A percentile compares a stretch with the other conserved stretches of the same genome.
These are phyloP conservation scores for Leucopsar rothschildi DNA, from an alignment of 2,113 vertebrate species.

Conservation along the genomic window DNA sequence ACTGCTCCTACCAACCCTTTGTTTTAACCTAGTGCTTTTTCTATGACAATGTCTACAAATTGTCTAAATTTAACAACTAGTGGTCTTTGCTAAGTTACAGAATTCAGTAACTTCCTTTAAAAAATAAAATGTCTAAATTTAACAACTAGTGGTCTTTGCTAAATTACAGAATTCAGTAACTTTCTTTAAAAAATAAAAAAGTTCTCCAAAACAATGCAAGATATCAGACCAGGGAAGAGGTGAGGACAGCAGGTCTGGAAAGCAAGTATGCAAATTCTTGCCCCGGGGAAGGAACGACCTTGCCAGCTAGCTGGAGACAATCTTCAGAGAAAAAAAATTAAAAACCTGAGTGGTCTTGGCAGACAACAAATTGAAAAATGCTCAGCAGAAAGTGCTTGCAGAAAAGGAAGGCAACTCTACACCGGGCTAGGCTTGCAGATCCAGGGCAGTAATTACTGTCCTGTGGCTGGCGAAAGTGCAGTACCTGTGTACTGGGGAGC, in stretches of 20 bases:
- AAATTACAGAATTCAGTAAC: not conserved
- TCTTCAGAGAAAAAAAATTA: not conserved
- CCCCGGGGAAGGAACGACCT: not conserved
- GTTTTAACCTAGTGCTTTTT: not conserved
- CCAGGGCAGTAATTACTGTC: not conserved
- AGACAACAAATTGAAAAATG: not conserved
- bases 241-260: not conserved
- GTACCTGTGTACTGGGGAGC: not conserved
- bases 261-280: not conserved
- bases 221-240: not conserved
- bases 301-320: not conserved
- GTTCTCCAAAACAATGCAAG: not conserved
- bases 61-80: accelerated
- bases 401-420: not conserved
- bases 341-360: not conserved
- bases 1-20: not conserved
- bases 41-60: not conserved
- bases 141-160: accelerated
- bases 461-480: not conserved
- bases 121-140: not conserved
- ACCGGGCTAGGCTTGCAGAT: not conserved
- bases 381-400: not conserved
- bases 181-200: not conserved
- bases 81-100: not conserved
- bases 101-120: not conserved